Conservation (phyloP, 2,888 invertebrate species). For the Apotomis capreana region DNA sequence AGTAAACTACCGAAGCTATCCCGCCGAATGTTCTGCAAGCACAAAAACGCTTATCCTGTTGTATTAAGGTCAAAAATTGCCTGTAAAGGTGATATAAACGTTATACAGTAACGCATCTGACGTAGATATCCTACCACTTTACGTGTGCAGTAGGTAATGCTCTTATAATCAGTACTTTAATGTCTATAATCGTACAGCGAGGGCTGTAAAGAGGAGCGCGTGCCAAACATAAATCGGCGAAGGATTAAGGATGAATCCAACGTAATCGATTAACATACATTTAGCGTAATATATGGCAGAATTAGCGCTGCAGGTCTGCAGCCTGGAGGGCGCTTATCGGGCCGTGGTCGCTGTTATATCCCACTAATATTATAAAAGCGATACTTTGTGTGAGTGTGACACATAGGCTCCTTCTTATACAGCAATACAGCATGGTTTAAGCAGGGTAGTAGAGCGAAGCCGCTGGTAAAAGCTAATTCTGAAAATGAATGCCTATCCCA, state of each 20-base stretch:
- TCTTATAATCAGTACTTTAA: background rate
- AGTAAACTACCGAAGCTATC: conserved; percentile 10
- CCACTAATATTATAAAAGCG: background rate
- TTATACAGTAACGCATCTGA: background rate
- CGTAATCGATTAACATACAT: conserved; percentile 23
- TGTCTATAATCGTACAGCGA: background rate
- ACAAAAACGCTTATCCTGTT: background rate
- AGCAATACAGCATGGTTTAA: too few relatives aligned
- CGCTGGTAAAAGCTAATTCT: too few relatives aligned
- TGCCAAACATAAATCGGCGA: conserved; percentile 14
- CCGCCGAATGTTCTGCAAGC: background rate
- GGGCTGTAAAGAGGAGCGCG: background rate
- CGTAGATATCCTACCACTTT: background rate
- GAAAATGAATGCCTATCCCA: too few relatives aligned
- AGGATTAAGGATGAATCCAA: conserved; percentile 10
- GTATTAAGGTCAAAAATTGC: background rate
- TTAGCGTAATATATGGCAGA: conserved; percentile 15
- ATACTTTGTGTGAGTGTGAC: too few relatives aligned
- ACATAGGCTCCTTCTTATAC: too few relatives aligned
- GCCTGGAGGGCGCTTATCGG: background rate
- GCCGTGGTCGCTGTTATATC: background rate
- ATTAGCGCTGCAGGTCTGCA: background rate
- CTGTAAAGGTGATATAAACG: background rate
- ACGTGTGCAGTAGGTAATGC: background rate
- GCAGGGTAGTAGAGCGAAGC: too few relatives aligned